Evolutionary conservation across 2,888 invertebrate genomes (phyloP), one percentile per base, ranked within the genome.

Genomic region (Sminthurinus aureus): DNA sequence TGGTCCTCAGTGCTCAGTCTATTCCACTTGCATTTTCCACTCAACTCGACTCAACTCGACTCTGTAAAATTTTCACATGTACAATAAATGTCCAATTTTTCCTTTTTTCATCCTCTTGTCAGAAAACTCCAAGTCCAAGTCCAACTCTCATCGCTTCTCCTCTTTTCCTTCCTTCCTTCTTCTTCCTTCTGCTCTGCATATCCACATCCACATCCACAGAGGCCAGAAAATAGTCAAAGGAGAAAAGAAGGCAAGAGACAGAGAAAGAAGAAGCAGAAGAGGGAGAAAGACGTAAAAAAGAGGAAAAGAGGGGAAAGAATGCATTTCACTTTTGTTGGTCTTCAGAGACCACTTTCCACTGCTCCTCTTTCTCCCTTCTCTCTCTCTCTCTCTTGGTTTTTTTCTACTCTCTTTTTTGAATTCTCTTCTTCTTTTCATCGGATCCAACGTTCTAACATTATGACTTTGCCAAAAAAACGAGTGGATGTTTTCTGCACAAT

Each of bases 321-420:
- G 83, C 85, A 85, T 85, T 87, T 86, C 83, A 84, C 83, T 84
- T 86, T 87, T 85, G 86, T 87, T 85, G 85, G 85, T 87, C 86
- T 85, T 85, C 78, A 76, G 86, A 87, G 86, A 87, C 85, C 84
- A 87, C 86, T 87, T 87, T 87, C 81, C 83, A 77, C 75, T 79
- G 18, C 76, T 76, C 69, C 73, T 84, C 83, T 79, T 38, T 38
- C 38, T 38, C 38, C 38, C 38, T 6, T 38, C 38, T 38, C 38
- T 38, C 38, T 38, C 38, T 38, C 38, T 38, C 6, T 38, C 38
- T 38, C 38, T 38, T 6, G 38, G 3, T 38, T 6, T 38, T 38
- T 38, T 38, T 38, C 38, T 38, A 38, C 38, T 38, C 38, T 38
- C 38, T 38, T 38, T 38, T 38, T 38, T 38, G 38, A 38, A 38